Evolutionary conservation across 1,140 invertebrate genomes (phyloP), one percentile per base, ranked within the genome.

Genomic region (Drosophila subpulchrella): DNA sequence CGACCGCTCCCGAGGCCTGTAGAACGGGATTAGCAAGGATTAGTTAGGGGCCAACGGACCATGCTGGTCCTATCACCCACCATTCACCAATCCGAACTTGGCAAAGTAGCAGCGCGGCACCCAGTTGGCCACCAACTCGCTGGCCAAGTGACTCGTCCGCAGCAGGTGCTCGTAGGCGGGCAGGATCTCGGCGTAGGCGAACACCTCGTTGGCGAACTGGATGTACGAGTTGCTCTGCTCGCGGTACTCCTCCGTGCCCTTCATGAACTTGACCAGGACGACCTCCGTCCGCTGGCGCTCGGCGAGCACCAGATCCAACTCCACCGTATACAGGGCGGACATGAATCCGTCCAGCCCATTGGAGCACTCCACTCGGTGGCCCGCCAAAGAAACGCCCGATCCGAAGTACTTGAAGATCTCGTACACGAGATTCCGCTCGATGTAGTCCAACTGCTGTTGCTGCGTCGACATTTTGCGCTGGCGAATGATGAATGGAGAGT

Each of bases 221-320:
- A 68, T 77, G 56, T 91, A 91, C 11, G 89, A 91, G 47, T 82
- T 83, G 55, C 86, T 86, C 4, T 74, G 74, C 41, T 72, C 71
- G 0, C 91, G 81, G 39, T 91, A 92, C 13, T 66, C 62, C 6
- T 68, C 56, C n/a, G 67, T 71, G 32, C 91, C 90, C 66, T 89
- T 90, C 91, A 92, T 92, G 41, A 92, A 91, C 62, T 92, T 92
- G 1, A 81, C 83, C 46, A 92, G 55, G 7, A 91, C 60, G 56
- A 89, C 38, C 53, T 86, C 70, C 12, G 61, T 44, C 4, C 47
- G 44, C 17, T n/a, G 48, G 27, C 77, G 57, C 32, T 60, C 70
- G 11, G 60, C 54, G 6, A 72, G 30, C 15, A 73, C 66, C 11
- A 86, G n/a, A 0, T 81, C 74, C 27, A 92, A 46, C 34, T 89